These are phyloP conservation scores for Nettapus auritus DNA, from an alignment of 2,113 vertebrate species.

Conservation along the genomic window DNA sequence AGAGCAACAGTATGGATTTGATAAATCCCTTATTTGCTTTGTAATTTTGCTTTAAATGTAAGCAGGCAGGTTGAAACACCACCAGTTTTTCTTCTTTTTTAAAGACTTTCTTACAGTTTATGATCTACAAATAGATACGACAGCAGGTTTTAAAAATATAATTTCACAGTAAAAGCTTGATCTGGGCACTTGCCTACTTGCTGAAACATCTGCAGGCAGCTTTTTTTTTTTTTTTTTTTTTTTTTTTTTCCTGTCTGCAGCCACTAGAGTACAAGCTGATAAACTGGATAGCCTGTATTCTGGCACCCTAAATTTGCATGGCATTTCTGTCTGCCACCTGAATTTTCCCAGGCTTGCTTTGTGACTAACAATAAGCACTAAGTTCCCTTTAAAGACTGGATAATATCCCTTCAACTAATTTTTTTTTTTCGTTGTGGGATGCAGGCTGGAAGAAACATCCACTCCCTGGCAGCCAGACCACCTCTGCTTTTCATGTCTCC, in stretches of 20 bases:
- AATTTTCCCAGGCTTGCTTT: neutral
- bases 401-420: neutral
- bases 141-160: neutral
- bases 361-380: neutral
- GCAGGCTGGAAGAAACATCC: neutral
- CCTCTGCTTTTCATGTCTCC: rapidly evolving
- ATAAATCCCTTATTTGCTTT: neutral
- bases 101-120: rapidly evolving
- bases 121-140: neutral
- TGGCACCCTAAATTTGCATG: neutral
- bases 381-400: neutral
- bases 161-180: neutral
- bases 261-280: neutral
- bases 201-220: neutral
- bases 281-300: neutral
- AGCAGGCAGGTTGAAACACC: neutral
- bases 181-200: neutral
- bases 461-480: neutral
- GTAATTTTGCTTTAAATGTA: neutral
- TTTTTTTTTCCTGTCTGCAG: neutral
- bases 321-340: neutral
- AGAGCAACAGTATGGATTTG: neutral
- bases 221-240: neutral
- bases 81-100: neutral
- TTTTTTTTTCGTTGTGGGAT: neutral